These are phyloP conservation scores for Ctenopoma kingsleyae DNA, from an alignment of 2,797 vertebrate genomes.

Conservation along the genomic window DNA sequence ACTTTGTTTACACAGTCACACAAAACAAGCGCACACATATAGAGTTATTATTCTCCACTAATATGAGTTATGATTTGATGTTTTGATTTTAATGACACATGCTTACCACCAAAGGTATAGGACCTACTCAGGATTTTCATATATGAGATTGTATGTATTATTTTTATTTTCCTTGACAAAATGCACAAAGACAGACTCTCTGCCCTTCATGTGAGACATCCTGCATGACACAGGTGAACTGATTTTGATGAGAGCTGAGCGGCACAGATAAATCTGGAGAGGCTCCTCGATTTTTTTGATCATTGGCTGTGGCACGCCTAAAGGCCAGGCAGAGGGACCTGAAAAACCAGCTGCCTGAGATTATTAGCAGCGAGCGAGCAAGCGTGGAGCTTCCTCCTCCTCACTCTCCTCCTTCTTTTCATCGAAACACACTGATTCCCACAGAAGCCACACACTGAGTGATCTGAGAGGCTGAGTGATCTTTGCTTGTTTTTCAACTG, in stretches of 20 bases:
- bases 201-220: neutral
- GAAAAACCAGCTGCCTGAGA: conserved; percentile 85
- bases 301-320: conserved; percentile 68
- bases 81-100: neutral
- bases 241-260: conserved; percentile 19
- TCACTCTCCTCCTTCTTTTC: conserved; percentile 44
- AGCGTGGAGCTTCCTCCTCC: conserved; percentile 55
- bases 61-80: neutral
- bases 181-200: neutral
- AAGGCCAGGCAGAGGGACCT: conserved; percentile 74
- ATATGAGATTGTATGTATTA: neutral
- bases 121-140: too few species aligned
- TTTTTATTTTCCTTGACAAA: neutral
- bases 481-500: conserved; percentile 14
- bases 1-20: neutral
- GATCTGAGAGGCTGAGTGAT: neutral
- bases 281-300: conserved; percentile 40
- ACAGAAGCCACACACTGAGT: conserved; percentile 33
- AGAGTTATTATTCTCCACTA: neutral
- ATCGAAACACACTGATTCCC: conserved; percentile 55
- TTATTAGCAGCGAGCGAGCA: conserved; percentile 54
- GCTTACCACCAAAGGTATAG: neutral
- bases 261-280: conserved; percentile 5
- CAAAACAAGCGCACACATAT: neutral
- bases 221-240: conserved; percentile 14